Conservation (phyloP, 2,888 invertebrate genomes). For the Euzophera pinguis region DNA sequence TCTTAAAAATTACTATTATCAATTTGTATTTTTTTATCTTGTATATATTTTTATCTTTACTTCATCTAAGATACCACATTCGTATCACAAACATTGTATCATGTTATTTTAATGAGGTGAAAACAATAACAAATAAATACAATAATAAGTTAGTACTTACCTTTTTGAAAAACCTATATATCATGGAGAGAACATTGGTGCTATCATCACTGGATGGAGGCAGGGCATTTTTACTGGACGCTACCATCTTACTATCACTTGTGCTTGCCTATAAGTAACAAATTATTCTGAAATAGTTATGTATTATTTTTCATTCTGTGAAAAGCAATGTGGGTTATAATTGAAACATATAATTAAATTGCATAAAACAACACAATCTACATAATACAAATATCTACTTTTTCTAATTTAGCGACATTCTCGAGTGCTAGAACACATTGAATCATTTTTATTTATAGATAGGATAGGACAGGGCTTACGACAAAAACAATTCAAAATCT, state of each 20-base stretch:
- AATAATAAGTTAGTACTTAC: constrained; percentile 40
- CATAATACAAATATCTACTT: neutral
- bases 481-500: constrained; percentile 14
- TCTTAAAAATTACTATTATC: neutral
- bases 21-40: constrained; percentile 1
- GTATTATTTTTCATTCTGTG: too few species aligned
- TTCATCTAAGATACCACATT: neutral
- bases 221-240: constrained; percentile 61
- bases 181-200: constrained; percentile 76
- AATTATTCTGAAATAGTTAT: constrained; percentile 3
- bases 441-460: constrained; percentile 61
- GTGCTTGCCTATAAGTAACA: constrained; percentile 44
- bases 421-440: constrained; percentile 12
- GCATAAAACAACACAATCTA: neutral
- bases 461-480: neutral
- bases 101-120: neutral
- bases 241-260: constrained; percentile 59
- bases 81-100: neutral
- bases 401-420: neutral
- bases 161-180: constrained; percentile 84
- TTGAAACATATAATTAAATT: neutral
- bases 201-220: constrained; percentile 68
- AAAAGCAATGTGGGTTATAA: too few species aligned
- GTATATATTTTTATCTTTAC: neutral
- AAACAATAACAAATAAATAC: neutral